phyloP scores from a whole-genome alignment of 2,797 vertebrate species.

The Enteromius radiatus region DNA sequence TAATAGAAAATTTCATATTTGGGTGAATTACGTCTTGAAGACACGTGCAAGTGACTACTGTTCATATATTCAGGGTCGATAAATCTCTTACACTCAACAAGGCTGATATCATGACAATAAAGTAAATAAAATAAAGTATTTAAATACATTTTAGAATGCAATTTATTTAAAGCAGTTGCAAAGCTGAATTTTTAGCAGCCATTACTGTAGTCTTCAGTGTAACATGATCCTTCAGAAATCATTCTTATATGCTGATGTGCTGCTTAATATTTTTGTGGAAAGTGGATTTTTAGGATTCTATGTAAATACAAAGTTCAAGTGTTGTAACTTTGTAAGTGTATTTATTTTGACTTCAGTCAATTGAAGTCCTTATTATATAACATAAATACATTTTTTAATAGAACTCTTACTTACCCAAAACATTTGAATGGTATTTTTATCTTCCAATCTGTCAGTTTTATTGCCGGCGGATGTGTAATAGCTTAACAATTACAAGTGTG shows the following conservation, averaged over 20 bases:
- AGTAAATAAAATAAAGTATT: neutral
- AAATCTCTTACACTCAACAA: neutral
- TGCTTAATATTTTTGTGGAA: neutral
- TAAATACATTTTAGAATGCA: neutral
- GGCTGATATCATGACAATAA: neutral
- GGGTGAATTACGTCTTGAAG: neutral
- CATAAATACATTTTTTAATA: neutral
- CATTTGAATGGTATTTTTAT: neutral
- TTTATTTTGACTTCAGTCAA: neutral
- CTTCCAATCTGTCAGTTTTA: neutral
- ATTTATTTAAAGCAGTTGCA: neutral
- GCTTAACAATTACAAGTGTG: slow-evolving; percentile 35
- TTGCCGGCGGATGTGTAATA: neutral
- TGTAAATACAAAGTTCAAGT: neutral
- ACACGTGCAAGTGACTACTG: neutral
- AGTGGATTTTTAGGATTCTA: neutral
- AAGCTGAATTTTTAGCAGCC: neutral
- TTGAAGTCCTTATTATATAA: neutral
- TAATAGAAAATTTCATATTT: neutral
- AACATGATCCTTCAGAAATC: neutral
- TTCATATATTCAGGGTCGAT: neutral
- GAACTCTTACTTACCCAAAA: neutral
- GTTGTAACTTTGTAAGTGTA: neutral
- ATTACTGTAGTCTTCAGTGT: neutral
- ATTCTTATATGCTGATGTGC: neutral